Percentiles rank a stretch among this genome's conserved stretches.
phyloP scores from a whole-genome alignment of 2,797 vertebrate genomes.

The Rhodeus uyekii region DNA sequence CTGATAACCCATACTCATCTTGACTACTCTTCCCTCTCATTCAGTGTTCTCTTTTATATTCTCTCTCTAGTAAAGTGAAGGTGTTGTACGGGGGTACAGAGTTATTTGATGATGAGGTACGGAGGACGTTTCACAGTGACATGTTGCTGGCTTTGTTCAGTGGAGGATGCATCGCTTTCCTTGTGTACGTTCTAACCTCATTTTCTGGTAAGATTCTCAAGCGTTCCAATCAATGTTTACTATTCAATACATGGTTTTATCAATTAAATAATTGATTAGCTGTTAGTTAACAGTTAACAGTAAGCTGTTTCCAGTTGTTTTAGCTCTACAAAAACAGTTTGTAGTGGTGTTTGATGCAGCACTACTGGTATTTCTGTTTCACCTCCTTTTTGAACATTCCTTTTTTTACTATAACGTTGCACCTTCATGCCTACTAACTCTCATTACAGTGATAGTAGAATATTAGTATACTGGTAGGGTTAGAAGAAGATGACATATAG shows the following conservation, averaged over 20 bases:
- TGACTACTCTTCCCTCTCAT: not conserved
- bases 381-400: too few relatives aligned
- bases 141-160: conserved; percentile 96
- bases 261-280: not conserved
- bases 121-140: conserved; percentile 94
- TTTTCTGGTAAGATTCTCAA: conserved; percentile 84
- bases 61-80: conserved; percentile 86
- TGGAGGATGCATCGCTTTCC: conserved; percentile 88
- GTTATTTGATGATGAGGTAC: conserved; percentile 96
- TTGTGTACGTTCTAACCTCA: conserved; percentile 94
- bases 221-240: not conserved
- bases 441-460: too few relatives aligned
- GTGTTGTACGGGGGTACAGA: conserved; percentile 95
- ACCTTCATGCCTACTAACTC: too few relatives aligned
- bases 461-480: too few relatives aligned
- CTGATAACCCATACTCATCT: not conserved
- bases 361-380: not conserved
- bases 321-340: not conserved
- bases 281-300: not conserved
- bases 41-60: not conserved
- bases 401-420: too few relatives aligned
- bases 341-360: too few relatives aligned
- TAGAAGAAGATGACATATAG: too few relatives aligned
- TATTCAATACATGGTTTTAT: not conserved
- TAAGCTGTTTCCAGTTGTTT: not conserved